Evolutionary conservation across 2,888 invertebrate genomes (phyloP), one percentile per base, ranked within the genome.

Genomic region (Achlya flavicornis): DNA sequence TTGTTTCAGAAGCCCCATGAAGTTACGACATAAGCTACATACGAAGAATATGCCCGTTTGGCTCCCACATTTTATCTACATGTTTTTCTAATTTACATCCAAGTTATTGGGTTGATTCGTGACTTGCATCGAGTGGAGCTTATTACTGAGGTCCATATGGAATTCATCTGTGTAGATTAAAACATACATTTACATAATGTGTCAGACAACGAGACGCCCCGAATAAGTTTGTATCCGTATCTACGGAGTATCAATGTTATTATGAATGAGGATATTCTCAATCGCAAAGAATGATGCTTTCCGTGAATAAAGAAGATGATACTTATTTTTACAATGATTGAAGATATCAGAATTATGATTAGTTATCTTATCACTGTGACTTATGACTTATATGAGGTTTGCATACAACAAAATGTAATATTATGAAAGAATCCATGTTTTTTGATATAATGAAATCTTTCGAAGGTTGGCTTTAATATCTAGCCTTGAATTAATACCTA

Each of bases 1-100:
- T 82, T 87, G 82, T 88, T 88, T 77, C 86, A 86, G 86, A 77
- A 76, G 66, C 70, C 66, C 64, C 48, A 41, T 19, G 12, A 65
- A 69, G 68, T 71, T 74, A 73, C 67, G 71, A 72, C 69, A 71
- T 70, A 48, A 41, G 65, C 64, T 63, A 67, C 76, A 73, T 74
- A 77, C 75, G 71, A 71, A 69, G 65, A 35, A 26, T 26, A 64
- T 66, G 62, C 65, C 46, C 32, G 69, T 76, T 73, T 77, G 75
- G 77, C 79, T 76, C 74, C 71, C 75, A 70, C 75, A 69, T 74
- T 72, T 70, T 80, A 89, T 90, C 89, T 87, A 87, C 89, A 89
- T 91, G 88, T 88, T 90, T 89, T 86, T 83, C 81, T 81, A 86
- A 91, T 90, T 84, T 84, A 81, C 83, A 81, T 86, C 75, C 78